Evolutionary conservation across 2,888 invertebrate genomes (phyloP).

Genomic region (Platynereis dumerilii): DNA sequence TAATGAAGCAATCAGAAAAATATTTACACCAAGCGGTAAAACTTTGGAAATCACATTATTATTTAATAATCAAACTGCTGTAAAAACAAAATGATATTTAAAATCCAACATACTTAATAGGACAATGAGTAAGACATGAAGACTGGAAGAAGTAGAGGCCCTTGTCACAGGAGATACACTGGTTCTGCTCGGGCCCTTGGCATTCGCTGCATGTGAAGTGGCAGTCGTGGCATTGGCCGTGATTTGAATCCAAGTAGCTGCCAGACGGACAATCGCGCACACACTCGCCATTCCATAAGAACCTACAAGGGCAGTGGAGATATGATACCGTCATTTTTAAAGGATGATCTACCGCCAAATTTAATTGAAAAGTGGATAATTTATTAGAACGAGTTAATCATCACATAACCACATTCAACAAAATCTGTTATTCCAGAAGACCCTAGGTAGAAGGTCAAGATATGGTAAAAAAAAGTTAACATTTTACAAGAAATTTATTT

Average conservation of each 20-base stretch:
- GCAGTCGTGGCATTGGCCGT: constrained; percentile 9
- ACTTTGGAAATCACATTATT: too few species aligned
- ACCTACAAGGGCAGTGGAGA: too few species aligned
- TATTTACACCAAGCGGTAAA: too few species aligned
- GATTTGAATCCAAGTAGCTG: background rate
- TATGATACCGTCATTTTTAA: too few species aligned
- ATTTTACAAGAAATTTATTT: too few species aligned
- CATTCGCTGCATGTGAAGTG: constrained; percentile 16
- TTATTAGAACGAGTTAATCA: too few species aligned
- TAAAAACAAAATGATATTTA: background rate
- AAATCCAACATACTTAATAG: constrained; percentile 4
- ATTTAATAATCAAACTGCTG: background rate
- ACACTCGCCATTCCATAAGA: constrained; percentile 20
- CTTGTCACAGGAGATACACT: constrained; percentile 19
- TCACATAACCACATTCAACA: too few species aligned
- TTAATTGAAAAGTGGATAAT: too few species aligned
- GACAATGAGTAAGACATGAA: constrained; percentile 23
- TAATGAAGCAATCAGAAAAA: too few species aligned
- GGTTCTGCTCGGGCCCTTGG: constrained; percentile 7
- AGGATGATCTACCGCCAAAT: too few species aligned
- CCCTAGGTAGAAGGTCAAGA: too few species aligned
- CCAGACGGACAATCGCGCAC: constrained; percentile 13
- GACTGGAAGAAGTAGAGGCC: constrained; percentile 9
- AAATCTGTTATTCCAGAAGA: too few species aligned
- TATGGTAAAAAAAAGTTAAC: background rate